These are phyloP conservation scores for Hermatobates lingyangjiaoensis DNA, from an alignment of 1,140 invertebrate genomes.

Conservation along the genomic window DNA sequence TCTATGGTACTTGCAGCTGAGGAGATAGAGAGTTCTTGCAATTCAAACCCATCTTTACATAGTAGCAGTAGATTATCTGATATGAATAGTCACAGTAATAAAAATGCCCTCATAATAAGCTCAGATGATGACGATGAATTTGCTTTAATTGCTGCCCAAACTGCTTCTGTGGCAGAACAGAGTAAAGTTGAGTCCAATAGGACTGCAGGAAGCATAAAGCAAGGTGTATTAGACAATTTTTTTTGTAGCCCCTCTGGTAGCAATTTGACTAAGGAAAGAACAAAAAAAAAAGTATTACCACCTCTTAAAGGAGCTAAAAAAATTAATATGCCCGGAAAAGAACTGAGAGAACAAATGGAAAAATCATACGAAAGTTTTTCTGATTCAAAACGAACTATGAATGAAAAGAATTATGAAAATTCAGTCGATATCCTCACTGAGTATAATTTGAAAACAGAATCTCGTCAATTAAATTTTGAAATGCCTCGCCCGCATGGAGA, in stretches of 20 bases:
- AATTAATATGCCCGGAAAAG: background rate
- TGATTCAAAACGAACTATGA: no score
- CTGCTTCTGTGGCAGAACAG: conserved; percentile 3
- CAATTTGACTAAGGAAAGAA: background rate
- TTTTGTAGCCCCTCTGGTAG: background rate
- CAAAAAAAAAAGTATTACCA: background rate
- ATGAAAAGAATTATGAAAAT: no score
- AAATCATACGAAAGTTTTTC: no score
- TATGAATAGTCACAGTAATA: no score
- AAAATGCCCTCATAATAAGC: no score
- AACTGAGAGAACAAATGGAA: no score
- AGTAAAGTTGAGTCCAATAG: background rate
- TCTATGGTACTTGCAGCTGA: conserved; percentile 4
- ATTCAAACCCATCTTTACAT: background rate
- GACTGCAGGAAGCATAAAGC: background rate
- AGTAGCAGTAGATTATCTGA: background rate
- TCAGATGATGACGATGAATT: conserved; percentile 7
- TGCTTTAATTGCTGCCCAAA: conserved; percentile 1
- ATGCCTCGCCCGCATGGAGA: no score
- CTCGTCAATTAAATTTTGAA: no score
- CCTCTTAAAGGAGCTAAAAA: background rate
- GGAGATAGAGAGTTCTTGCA: conserved; percentile 1
- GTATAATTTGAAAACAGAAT: no score
- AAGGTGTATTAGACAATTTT: background rate
- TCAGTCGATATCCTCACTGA: no score